phyloP scores from a whole-genome alignment of 2,888 invertebrate species.

The Eurois occulta region DNA sequence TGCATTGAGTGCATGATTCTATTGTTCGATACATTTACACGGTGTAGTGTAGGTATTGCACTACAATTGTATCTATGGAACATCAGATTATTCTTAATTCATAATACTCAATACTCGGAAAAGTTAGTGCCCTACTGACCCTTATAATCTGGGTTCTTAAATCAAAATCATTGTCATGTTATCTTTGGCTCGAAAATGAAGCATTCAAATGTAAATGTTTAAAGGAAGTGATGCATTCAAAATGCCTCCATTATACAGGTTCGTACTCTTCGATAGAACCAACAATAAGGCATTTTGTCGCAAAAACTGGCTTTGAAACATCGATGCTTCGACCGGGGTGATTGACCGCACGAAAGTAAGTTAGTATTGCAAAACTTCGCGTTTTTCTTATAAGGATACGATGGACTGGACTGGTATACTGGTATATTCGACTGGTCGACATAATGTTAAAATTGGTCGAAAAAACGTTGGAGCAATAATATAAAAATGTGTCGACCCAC shows the following conservation, averaged over 20 bases:
- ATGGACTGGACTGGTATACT: slow-evolving; percentile 32
- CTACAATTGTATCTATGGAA: neutral
- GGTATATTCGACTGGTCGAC: slow-evolving; percentile 7
- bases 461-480: slow-evolving; percentile 18
- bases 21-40: neutral
- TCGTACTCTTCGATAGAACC: slow-evolving; percentile 21
- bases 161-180: neutral
- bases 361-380: slow-evolving; percentile 51
- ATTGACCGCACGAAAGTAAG: slow-evolving; percentile 54
- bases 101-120: neutral
- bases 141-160: neutral
- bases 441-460: slow-evolving; percentile 18
- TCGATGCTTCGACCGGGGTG: slow-evolving; percentile 48
- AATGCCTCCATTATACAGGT: slow-evolving; percentile 13
- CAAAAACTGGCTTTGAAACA: slow-evolving; percentile 55
- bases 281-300: slow-evolving; percentile 50
- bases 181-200: neutral
- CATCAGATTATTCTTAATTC: neutral
- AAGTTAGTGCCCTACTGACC: neutral
- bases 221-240: slow-evolving; percentile 37
- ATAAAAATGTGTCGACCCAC: slow-evolving; percentile 30
- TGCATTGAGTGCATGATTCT: neutral
- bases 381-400: slow-evolving; percentile 56
- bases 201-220: slow-evolving; percentile 10
- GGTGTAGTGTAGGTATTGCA: neutral